Evolutionary conservation across 2,113 vertebrate genomes (phyloP).

Genomic region (Anguilla rostrata): DNA sequence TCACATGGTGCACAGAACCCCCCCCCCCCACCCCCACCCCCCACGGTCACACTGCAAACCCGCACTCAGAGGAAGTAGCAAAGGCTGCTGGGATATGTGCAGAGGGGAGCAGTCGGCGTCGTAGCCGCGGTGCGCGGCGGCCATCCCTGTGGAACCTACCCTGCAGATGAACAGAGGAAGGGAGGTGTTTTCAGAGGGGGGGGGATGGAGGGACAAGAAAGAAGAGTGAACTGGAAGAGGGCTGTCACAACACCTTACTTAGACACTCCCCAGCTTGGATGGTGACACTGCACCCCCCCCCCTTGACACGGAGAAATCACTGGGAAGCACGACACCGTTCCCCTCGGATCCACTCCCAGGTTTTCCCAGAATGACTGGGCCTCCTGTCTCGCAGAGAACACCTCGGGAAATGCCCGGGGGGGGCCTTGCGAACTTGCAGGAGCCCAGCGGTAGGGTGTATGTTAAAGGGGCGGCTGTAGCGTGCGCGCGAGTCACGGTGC

Average conservation of each 20-base stretch:
- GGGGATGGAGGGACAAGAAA: neutral
- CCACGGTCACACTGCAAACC: neutral
- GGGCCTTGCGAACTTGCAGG: neutral
- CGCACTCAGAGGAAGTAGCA: neutral
- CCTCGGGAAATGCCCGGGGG: neutral
- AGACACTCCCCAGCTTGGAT: neutral
- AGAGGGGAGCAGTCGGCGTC: neutral
- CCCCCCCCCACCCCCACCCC: neutral
- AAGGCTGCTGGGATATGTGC: neutral
- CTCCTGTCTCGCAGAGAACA: neutral
- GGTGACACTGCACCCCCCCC: neutral
- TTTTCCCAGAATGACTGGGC: neutral
- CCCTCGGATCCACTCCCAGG: neutral
- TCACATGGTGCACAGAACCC: neutral
- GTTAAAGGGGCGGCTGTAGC: neutral
- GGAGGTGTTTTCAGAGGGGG: neutral
- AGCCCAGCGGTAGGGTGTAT: neutral
- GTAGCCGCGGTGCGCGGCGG: neutral
- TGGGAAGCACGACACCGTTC: neutral
- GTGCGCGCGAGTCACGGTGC: neutral
- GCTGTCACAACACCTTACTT: neutral
- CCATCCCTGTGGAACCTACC: neutral
- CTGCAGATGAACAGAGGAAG: neutral
- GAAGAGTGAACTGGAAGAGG: neutral
- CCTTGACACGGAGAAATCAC: neutral